Percentiles rank a stretch among this genome's conserved stretches.
These are phyloP conservation scores for Drosophila gunungcola DNA, from an alignment of 1,140 invertebrate species.

Conservation along the genomic window DNA sequence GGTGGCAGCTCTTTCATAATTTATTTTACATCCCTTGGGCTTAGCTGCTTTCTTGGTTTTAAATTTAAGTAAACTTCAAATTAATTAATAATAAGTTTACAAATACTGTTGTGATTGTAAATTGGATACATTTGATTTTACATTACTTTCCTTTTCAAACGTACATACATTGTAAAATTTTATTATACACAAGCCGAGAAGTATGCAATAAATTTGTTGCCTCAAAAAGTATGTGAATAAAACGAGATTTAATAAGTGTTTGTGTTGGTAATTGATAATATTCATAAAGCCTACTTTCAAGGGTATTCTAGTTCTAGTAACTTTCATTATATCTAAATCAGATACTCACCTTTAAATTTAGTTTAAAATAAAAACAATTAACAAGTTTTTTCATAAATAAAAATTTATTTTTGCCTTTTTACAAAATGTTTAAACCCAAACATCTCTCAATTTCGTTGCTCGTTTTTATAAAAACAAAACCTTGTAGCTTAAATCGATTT, in stretches of 20 bases:
- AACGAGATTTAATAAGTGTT: neutral
- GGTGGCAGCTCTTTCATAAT: neutral
- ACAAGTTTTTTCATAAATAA: constrained; percentile 29
- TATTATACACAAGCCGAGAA: neutral
- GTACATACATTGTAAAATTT: neutral
- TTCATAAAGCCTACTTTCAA: neutral
- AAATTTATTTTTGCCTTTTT: constrained; percentile 51
- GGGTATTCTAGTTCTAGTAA: neutral
- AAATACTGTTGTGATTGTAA: too few species aligned
- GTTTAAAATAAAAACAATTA: neutral
- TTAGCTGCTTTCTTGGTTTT: neutral
- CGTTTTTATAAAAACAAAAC: constrained; percentile 10
- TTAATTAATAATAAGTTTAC: too few species aligned
- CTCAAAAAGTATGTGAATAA: neutral
- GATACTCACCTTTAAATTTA: neutral
- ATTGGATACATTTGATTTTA: neutral
- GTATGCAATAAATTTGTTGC: neutral
- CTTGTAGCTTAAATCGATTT: constrained; percentile 34
- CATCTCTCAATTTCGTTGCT: constrained; percentile 29
- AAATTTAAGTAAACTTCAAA: too few species aligned
- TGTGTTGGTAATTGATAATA: neutral
- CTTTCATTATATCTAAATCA: neutral
- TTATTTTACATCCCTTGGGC: neutral
- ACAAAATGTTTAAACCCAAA: constrained; percentile 37
- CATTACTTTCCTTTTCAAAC: neutral